Conservation (phyloP, 2,113 vertebrate species). For the Pelobates fuscus region DNA sequence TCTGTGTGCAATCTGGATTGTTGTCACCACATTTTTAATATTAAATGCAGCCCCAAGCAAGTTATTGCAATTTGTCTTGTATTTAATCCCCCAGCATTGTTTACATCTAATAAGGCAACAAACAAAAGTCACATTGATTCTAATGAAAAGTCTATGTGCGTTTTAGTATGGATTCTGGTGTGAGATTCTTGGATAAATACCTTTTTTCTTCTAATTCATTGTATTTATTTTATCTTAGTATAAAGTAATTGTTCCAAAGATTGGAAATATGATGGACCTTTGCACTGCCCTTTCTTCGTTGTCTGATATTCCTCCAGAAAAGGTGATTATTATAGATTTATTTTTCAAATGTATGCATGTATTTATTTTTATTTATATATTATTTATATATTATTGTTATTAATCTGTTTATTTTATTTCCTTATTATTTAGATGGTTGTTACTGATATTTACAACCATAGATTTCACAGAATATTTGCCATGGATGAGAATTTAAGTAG, state of each 20-base stretch:
- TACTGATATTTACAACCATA: conserved; percentile 98
- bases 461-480: conserved; percentile 96
- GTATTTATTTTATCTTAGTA: conserved; percentile 76
- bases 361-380: background rate
- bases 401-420: conserved; percentile 52
- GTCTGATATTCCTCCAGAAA: conserved; percentile 88
- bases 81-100: no score
- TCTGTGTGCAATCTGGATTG: no score
- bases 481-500: conserved; percentile 97
- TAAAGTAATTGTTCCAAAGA: conserved; percentile 96
- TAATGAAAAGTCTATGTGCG: no score
- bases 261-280: conserved; percentile 95
- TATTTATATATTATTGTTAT: conserved; percentile 29
- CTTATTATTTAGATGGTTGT: conserved; percentile 82
- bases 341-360: conserved; percentile 22
- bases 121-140: no score
- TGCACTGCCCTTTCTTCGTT: conserved; percentile 85
- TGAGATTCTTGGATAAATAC: no score
- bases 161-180: no score
- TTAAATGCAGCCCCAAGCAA: no score
- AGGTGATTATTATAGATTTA: conserved; percentile 76
- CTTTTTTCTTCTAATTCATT: background rate
- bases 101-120: no score
- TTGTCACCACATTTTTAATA: no score
- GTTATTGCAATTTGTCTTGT: no score